Evolutionary conservation across 2,797 vertebrate genomes (phyloP).

Genomic region (Fundulus diaphanus): DNA sequence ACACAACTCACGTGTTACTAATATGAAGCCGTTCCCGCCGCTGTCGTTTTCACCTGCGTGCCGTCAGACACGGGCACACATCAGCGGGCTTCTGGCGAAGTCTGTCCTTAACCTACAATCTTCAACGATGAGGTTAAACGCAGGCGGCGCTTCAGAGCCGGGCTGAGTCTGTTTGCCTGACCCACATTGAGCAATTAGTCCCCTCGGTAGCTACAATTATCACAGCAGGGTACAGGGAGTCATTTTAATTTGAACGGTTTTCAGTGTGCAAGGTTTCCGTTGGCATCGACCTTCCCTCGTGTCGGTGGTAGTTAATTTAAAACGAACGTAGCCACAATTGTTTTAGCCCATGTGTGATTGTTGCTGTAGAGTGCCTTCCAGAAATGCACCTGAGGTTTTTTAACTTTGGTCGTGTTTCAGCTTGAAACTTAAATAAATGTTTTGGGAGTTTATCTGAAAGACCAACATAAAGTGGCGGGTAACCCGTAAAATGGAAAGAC

Average conservation of each 20-base stretch:
- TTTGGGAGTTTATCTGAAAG: not conserved
- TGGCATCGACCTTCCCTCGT: not conserved
- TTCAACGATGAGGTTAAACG: not conserved
- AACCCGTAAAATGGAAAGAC: not conserved
- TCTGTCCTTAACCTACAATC: not conserved
- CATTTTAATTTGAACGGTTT: not conserved
- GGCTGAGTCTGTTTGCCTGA: slow-evolving; percentile 37
- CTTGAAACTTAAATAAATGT: not conserved
- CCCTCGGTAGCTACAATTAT: slow-evolving; percentile 32
- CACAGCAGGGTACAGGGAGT: not conserved
- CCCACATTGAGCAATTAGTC: slow-evolving; percentile 48
- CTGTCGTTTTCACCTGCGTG: not conserved
- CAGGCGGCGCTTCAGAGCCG: slow-evolving; percentile 6
- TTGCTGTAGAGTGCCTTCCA: not conserved
- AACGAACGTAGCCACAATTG: not conserved
- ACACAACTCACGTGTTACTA: not conserved
- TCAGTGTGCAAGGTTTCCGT: not conserved
- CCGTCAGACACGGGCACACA: not conserved
- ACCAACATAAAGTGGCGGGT: not conserved
- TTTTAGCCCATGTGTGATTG: not conserved
- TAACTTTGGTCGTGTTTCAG: not conserved
- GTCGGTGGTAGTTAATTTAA: not conserved
- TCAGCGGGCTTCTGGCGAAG: slow-evolving; percentile 3
- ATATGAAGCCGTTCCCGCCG: not conserved
- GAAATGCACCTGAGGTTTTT: not conserved